phyloP scores from a whole-genome alignment of 2,113 vertebrate species.

The Pollachius pollachius region DNA sequence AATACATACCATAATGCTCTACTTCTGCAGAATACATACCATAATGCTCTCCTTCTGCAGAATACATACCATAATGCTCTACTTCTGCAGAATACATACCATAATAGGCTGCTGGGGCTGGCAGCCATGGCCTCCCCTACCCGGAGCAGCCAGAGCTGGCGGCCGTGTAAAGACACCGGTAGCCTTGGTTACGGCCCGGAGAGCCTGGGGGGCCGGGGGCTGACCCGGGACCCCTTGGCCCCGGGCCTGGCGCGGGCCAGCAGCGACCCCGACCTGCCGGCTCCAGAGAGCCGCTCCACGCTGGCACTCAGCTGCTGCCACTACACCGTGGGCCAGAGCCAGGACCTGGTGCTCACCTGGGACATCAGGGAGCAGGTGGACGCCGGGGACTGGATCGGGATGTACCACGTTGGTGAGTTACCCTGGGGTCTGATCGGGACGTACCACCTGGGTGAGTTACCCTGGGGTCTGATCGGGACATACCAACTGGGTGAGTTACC shows the following conservation, averaged over 20 bases:
- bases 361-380: slow-evolving; percentile 98
- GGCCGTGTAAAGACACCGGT: slow-evolving; percentile 83
- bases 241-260: slow-evolving; percentile 87
- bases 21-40: too few species aligned
- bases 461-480: too few species aligned
- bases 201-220: slow-evolving; percentile 80
- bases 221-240: slow-evolving; percentile 65
- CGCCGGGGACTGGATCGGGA: slow-evolving; percentile 97
- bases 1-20: too few species aligned
- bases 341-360: slow-evolving; percentile 92
- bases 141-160: slow-evolving; percentile 84
- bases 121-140: slow-evolving; percentile 95
- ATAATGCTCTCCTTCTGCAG: too few species aligned
- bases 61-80: too few species aligned
- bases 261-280: slow-evolving; percentile 93
- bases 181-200: slow-evolving; percentile 89
- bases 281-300: slow-evolving; percentile 89
- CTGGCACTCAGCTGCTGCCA: slow-evolving; percentile 89
- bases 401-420: slow-evolving; percentile 92
- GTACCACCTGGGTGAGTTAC: too few species aligned
- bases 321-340: slow-evolving; percentile 87
- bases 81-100: slow-evolving; percentile 89
- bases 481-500: too few species aligned
- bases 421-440: too few species aligned
- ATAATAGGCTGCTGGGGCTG: slow-evolving; percentile 94